Conservation (phyloP, 2,113 vertebrate genomes). For the Urocolius indicus region DNA sequence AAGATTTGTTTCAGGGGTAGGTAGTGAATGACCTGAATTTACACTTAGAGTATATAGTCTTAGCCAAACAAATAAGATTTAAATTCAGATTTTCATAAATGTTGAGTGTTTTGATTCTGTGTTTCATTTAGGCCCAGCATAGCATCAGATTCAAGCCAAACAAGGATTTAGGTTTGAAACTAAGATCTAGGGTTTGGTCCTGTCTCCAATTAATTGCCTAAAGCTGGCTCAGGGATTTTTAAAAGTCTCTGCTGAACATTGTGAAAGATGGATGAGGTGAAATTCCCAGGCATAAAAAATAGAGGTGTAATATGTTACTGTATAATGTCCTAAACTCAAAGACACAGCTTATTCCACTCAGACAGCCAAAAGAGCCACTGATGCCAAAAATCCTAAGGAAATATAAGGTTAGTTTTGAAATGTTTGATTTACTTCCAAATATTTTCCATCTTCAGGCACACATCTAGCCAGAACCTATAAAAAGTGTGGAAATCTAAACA, state of each 20-base stretch:
- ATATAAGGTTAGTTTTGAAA: conserved; percentile 54
- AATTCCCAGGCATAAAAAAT: conserved; percentile 57
- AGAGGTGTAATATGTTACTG: conserved; percentile 57
- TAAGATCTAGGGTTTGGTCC: conserved; percentile 22
- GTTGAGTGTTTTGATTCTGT: neutral
- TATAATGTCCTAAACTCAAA: conserved; percentile 60
- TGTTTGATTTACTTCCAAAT: conserved; percentile 59
- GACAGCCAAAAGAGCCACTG: conserved; percentile 33
- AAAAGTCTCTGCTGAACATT: conserved; percentile 50
- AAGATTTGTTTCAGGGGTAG: neutral
- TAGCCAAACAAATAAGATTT: neutral
- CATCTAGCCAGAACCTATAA: conserved; percentile 36
- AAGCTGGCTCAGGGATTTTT: conserved; percentile 56
- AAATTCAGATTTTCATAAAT: neutral
- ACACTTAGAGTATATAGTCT: neutral
- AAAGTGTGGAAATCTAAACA: conserved; percentile 61
- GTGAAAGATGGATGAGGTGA: conserved; percentile 66
- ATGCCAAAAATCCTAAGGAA: conserved; percentile 60
- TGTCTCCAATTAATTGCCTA: conserved; percentile 24
- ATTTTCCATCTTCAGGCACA: conserved; percentile 62
- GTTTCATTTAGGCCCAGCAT: neutral
- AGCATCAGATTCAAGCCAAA: neutral
- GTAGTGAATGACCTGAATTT: neutral
- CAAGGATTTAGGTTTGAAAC: conserved; percentile 43
- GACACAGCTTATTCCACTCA: conserved; percentile 64